Base-by-base conservation (phyloP, 2,888 invertebrate genomes). In the Tenthredo scrophulariae region DNA sequence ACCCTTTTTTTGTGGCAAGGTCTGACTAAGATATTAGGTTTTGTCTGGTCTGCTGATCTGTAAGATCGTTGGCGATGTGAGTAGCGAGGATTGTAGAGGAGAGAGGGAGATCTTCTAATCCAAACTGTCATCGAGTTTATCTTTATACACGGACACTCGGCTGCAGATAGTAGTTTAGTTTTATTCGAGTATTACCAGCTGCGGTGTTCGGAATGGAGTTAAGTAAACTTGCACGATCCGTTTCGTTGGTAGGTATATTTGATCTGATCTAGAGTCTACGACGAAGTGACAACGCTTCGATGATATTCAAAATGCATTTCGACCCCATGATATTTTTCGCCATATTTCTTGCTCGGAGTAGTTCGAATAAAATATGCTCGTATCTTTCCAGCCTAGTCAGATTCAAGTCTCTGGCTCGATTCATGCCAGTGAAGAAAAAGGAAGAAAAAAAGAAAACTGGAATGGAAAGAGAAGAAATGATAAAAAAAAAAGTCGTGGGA, bases 381-480 rank as follows among this genome's bases (percentile, higher is more conserved):
- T 54, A 26, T 62, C 62, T 46, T 13, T 9, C 26, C 62, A 62
- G 22, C 62, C 10, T 26, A 22, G 62, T 13, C 62, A 62, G 62
- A 62, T 62, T 62, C 62, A 62, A 26, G 62, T 26, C 26, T 10
- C 62, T 13, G 62, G 62, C 62, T 62, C 62, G 26, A 62, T 62
- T 62, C 62, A 62, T 62, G 13, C 26, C 62, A 10, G 13, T 26
- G 62, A 62, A 10, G 26, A 26, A 62, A 3, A 77, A 3, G 50
- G 0, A 26, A 50, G 43, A 7, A 77, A 1, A n/a, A 18, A n/a
- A 43, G 43, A 74, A 43, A 74, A 13, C 22, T 18, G 87, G 87
- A 88, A 70, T 72, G 58, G 75, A 75, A 74, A 87, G 87, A 88
- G 86, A 89, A 87, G 86, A 88, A 86, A 86, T 87, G 87, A 87